Evolutionary conservation across 2,888 invertebrate species (phyloP).

Genomic region (Mesopsocus fuscifrons): DNA sequence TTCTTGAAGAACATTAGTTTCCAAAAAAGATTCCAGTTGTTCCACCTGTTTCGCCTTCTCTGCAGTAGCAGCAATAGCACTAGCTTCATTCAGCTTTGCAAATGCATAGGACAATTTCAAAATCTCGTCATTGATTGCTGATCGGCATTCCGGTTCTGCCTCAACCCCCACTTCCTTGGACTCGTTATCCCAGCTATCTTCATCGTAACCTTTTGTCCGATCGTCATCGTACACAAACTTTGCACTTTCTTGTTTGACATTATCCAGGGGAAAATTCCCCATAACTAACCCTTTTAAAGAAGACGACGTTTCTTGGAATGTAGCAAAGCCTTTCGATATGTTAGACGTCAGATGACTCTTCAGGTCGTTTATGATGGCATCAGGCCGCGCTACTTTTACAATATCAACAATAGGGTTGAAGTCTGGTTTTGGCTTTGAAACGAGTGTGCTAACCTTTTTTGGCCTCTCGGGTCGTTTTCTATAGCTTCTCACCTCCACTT

Average conservation of each 20-base stretch:
- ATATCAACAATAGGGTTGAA: no score
- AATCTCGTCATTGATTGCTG: neutral
- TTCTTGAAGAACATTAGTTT: no score
- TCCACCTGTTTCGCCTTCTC: no score
- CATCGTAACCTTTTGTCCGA: neutral
- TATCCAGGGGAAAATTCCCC: neutral
- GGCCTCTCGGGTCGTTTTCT: constrained; percentile 19
- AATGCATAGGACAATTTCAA: neutral
- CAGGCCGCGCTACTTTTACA: neutral
- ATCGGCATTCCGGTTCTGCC: neutral
- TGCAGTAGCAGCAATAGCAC: no score
- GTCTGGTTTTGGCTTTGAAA: no score
- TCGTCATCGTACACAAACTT: neutral
- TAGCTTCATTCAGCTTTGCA: constrained; percentile 9
- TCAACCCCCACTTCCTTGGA: neutral
- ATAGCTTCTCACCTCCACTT: no score
- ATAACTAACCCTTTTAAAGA: neutral
- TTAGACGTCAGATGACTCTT: neutral
- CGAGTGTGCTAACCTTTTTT: neutral
- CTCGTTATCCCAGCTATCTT: no score
- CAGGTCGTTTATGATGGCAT: neutral
- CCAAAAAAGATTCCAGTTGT: no score
- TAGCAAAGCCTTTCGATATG: neutral
- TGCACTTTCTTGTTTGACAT: constrained; percentile 1
- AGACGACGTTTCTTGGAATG: neutral